Evolutionary conservation across 2,113 vertebrate genomes (phyloP), one percentile per base, ranked within the genome.

Genomic region (Aegypius monachus): DNA sequence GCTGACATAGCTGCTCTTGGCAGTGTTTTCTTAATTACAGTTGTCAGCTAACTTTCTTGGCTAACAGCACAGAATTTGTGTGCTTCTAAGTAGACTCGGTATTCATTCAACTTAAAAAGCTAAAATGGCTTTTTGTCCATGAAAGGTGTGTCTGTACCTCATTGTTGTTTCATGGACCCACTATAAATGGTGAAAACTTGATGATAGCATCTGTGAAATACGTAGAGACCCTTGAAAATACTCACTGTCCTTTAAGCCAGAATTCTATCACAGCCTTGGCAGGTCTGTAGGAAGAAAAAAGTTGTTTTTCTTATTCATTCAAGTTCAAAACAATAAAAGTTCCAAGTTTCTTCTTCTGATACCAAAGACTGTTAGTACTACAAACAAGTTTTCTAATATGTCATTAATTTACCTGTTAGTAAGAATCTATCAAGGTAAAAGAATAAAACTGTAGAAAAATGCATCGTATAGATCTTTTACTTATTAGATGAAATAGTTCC

Each of bases 1-100:
- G 77, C 83, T 90, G 85, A 95, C 23, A 18, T 94, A 95, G 56
- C 65, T 96, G 70, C 70, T 89, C 13, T 78, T 95, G 88, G 40
- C 72, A 88, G 38, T 93, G 31, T 96, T 97, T 96, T 94, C 82
- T 75, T 97, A 97, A 94, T 97, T 96, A 94, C 26, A 61, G 47
- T 80, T 97, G 94, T 97, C 97, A 97, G 78, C 66, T 91, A 91
- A 95, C 62, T 95, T 93, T 96, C 67, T 96, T 95, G 56, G 70
- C 91, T 90, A 80, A 59, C n/a, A 10, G 73, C 86, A 94, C 90
- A 84, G 68, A 85, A 91, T 90, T 93, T 94, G 74, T 73, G 70
- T 86, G 67, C 81, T 88, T 87, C 10, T 93, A 89, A 94, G 72
- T 68, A 88, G 66, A 52, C 27, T 88, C 2, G 0, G 38, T 96